Conservation (phyloP, 64 coral and sea anemone genomes). For the Astreopora myriophthalma region DNA sequence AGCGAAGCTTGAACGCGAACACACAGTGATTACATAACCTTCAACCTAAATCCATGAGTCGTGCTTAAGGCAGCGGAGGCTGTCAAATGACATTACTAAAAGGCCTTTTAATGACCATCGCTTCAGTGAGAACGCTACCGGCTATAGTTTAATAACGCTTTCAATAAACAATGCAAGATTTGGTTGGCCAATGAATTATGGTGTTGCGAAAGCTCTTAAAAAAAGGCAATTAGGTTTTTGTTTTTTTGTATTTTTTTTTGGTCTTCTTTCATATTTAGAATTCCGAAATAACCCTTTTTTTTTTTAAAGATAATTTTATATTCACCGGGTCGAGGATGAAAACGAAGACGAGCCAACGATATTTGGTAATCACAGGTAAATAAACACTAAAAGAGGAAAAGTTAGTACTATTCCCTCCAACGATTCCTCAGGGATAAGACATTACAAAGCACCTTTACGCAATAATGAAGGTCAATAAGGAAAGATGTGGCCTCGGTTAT, state of each 20-base stretch:
- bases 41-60: not conserved
- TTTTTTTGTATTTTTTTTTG: too few relatives aligned
- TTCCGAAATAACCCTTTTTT: not conserved
- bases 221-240: too few relatives aligned
- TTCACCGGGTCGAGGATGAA: too few relatives aligned
- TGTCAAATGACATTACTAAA: not conserved
- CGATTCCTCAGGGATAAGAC: too few relatives aligned
- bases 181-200: not conserved
- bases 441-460: not conserved
- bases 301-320: not conserved
- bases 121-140: not conserved
- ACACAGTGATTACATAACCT: not conserved
- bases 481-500: too few relatives aligned
- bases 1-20: not conserved
- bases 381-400: not conserved
- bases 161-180: not conserved
- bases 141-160: not conserved
- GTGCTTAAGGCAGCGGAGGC: not conserved
- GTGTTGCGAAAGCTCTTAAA: not conserved
- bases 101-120: not conserved
- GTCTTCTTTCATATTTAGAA: not conserved
- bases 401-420: not conserved
- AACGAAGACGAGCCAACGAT: not conserved
- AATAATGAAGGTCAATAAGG: not conserved
- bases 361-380: not conserved